Conservation (phyloP, 1,140 invertebrate genomes). For the Sycobia sp. region DNA sequence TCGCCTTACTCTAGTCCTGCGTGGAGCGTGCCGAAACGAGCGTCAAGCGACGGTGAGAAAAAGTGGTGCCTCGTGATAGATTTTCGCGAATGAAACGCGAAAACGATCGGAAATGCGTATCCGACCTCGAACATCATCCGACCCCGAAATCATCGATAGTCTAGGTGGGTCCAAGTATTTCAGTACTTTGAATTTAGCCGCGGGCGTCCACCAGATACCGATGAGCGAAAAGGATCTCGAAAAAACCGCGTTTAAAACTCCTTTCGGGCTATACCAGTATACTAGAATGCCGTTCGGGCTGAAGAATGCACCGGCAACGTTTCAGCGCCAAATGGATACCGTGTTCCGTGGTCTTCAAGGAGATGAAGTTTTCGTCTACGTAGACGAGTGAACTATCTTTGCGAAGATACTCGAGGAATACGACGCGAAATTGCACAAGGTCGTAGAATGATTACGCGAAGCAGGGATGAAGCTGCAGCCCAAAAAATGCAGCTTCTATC, state of each 20-base stretch:
- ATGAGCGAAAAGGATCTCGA: slow-evolving; percentile 46
- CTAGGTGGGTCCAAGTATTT: slow-evolving; percentile 48
- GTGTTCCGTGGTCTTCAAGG: too few relatives aligned
- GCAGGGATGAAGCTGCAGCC: too few relatives aligned
- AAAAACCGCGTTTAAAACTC: slow-evolving; percentile 55
- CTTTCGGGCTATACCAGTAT: slow-evolving; percentile 28
- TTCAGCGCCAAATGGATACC: slow-evolving; percentile 51
- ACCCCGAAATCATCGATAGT: slow-evolving; percentile 57
- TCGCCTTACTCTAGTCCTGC: slow-evolving; percentile 33
- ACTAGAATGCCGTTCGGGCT: slow-evolving; percentile 35
- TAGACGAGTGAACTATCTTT: too few relatives aligned
- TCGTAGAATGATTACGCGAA: too few relatives aligned
- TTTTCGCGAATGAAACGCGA: slow-evolving; percentile 51
- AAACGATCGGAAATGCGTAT: slow-evolving; percentile 56
- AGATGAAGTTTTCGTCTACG: too few relatives aligned
- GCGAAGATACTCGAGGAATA: too few relatives aligned
- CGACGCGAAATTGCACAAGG: too few relatives aligned
- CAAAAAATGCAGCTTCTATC: too few relatives aligned
- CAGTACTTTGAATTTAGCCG: slow-evolving; percentile 55
- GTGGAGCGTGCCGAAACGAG: slow-evolving; percentile 40
- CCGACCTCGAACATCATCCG: slow-evolving; percentile 64
- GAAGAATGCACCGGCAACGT: slow-evolving; percentile 46
- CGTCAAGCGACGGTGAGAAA: slow-evolving; percentile 26
- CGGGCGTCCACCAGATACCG: slow-evolving; percentile 62
- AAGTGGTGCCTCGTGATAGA: slow-evolving; percentile 34